phyloP scores from a whole-genome alignment of 2,888 invertebrate species.

The Rhagophthalmus giganteus region DNA sequence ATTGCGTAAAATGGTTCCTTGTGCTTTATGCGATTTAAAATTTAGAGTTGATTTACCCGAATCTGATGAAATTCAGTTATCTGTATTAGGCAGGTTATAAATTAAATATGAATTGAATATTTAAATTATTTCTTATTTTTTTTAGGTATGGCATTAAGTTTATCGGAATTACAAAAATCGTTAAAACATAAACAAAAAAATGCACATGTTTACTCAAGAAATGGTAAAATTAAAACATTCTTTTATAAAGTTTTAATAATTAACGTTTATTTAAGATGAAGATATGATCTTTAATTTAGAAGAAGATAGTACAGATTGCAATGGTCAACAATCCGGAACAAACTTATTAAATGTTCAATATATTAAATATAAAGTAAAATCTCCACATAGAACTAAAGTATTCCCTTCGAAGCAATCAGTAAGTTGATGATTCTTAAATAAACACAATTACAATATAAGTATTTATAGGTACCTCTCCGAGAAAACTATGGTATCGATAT shows the following conservation, averaged over 20 bases:
- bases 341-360: constrained; percentile 45
- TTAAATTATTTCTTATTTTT: too few relatives aligned
- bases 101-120: constrained; percentile 3
- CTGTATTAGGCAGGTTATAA: constrained; percentile 57
- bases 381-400: constrained; percentile 57
- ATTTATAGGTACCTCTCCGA: constrained; percentile 8
- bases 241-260: too few relatives aligned
- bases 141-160: constrained; percentile 76
- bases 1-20: constrained; percentile 83
- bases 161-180: constrained; percentile 64
- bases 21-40: constrained; percentile 78
- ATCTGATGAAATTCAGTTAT: constrained; percentile 69
- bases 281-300: constrained; percentile 85
- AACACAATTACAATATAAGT: too few relatives aligned
- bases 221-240: constrained; percentile 42
- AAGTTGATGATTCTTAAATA: not conserved
- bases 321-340: constrained; percentile 27
- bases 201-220: constrained; percentile 34
- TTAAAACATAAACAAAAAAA: constrained; percentile 56
- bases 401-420: constrained; percentile 4
- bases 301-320: constrained; percentile 66
- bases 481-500: constrained; percentile 70
- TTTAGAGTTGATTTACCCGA: constrained; percentile 88
- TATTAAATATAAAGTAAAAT: constrained; percentile 59
- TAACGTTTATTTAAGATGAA: constrained; percentile 58